These are phyloP conservation scores for Ormyrus labotus DNA, from an alignment of 2,888 invertebrate genomes.

Conservation along the genomic window DNA sequence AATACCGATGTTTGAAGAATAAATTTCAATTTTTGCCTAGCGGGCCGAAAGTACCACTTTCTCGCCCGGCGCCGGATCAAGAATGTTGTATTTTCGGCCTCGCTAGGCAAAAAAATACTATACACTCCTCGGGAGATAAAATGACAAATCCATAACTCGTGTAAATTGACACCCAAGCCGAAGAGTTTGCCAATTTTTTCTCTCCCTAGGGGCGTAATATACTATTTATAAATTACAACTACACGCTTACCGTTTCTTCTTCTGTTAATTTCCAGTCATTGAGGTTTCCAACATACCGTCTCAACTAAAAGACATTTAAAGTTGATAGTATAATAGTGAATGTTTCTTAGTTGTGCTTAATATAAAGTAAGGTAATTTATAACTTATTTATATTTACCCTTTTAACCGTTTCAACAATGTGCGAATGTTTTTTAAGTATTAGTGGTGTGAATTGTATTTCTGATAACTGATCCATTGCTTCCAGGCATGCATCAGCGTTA, in stretches of 20 bases:
- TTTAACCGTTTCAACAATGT: conserved; percentile 86
- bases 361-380: conserved; percentile 8
- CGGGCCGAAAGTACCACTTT: too few relatives aligned
- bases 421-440: conserved; percentile 89
- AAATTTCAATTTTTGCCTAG: not conserved
- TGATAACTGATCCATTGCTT: conserved; percentile 81
- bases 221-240: conserved; percentile 14
- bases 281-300: conserved; percentile 88
- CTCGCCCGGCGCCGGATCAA: too few relatives aligned
- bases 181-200: too few relatives aligned
- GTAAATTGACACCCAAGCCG: too few relatives aligned
- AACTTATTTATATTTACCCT: conserved; percentile 73
- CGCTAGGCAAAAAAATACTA: too few relatives aligned
- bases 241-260: conserved; percentile 77
- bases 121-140: too few relatives aligned
- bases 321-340: conserved; percentile 14
- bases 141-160: too few relatives aligned
- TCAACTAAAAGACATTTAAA: conserved; percentile 74
- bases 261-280: conserved; percentile 83
- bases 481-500: conserved; percentile 84
- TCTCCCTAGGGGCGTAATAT: not conserved
- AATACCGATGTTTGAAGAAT: not conserved
- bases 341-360: not conserved
- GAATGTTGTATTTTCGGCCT: too few relatives aligned
- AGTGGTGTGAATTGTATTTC: conserved; percentile 82